Conservation (phyloP, 2,113 vertebrate genomes). For the Syrrhaptes paradoxus region DNA sequence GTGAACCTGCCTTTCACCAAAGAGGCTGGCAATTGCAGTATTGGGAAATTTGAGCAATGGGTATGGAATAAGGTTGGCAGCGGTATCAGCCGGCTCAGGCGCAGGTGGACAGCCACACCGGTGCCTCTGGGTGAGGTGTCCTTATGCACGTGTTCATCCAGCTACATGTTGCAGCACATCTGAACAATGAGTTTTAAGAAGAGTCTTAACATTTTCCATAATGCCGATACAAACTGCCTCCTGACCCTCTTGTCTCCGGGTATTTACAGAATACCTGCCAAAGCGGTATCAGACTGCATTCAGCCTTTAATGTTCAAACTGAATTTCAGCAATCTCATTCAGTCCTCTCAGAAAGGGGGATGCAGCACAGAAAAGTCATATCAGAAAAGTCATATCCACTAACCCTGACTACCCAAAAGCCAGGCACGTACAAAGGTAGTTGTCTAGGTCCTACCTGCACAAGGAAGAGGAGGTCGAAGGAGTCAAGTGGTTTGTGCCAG, state of each 20-base stretch:
- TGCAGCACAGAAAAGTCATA: too few species aligned
- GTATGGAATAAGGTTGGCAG: not conserved
- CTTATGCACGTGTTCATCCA: not conserved
- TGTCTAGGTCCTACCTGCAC: not conserved
- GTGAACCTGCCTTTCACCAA: not conserved
- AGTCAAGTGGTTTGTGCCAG: not conserved
- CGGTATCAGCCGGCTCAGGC: not conserved
- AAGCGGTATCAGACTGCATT: not conserved
- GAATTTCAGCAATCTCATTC: not conserved
- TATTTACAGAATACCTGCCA: not conserved
- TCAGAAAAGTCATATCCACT: too few species aligned
- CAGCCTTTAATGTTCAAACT: not conserved
- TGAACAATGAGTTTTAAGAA: not conserved
- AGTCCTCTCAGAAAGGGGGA: fast-evolving
- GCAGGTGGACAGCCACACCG: not conserved
- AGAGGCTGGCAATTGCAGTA: not conserved
- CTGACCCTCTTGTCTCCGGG: not conserved
- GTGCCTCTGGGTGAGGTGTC: not conserved
- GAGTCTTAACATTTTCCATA: not conserved
- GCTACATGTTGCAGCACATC: not conserved
- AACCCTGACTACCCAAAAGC: not conserved
- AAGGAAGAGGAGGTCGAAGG: not conserved
- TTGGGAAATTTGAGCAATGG: not conserved
- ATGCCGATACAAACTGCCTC: not conserved
- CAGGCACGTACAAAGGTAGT: not conserved